Percentiles rank a stretch among this genome's conserved stretches.
Conservation (phyloP, 2,888 invertebrate genomes). For the Eupithecia subfuscata region DNA sequence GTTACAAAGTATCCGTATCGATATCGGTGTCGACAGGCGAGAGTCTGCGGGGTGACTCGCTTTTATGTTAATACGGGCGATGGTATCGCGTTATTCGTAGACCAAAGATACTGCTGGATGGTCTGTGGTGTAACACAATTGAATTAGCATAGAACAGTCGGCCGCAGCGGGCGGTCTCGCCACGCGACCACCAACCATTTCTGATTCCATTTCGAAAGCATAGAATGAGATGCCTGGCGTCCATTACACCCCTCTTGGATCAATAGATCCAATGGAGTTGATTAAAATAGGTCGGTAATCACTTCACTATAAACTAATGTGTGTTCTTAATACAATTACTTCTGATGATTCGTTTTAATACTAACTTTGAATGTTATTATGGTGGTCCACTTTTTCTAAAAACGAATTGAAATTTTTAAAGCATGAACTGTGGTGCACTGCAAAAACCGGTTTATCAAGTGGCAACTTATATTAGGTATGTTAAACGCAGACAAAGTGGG, state of each 20-base stretch:
- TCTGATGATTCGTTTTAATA: conserved; percentile 3
- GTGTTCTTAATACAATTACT: background rate
- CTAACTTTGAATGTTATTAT: background rate
- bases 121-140: conserved; percentile 71
- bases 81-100: conserved; percentile 72
- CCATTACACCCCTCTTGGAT: conserved; percentile 16
- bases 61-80: conserved; percentile 82
- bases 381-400: background rate
- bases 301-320: conserved; percentile 4
- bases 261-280: conserved; percentile 18
- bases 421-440: background rate
- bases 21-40: conserved; percentile 65
- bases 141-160: conserved; percentile 80
- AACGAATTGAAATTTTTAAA: background rate
- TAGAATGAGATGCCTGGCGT: conserved; percentile 22
- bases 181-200: conserved; percentile 73
- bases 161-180: conserved; percentile 78
- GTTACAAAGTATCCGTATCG: conserved; percentile 49
- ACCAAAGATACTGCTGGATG: conserved; percentile 23
- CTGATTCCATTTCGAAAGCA: conserved; percentile 38
- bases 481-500: background rate
- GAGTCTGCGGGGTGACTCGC: conserved; percentile 75
- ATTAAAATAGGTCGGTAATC: conserved; percentile 13
- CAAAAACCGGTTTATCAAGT: too few species aligned
- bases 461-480: too few species aligned